A percentile compares a stretch with the other conserved stretches of the same genome.
phyloP scores from a whole-genome alignment of 2,888 invertebrate species.

The Philereme transversata region DNA sequence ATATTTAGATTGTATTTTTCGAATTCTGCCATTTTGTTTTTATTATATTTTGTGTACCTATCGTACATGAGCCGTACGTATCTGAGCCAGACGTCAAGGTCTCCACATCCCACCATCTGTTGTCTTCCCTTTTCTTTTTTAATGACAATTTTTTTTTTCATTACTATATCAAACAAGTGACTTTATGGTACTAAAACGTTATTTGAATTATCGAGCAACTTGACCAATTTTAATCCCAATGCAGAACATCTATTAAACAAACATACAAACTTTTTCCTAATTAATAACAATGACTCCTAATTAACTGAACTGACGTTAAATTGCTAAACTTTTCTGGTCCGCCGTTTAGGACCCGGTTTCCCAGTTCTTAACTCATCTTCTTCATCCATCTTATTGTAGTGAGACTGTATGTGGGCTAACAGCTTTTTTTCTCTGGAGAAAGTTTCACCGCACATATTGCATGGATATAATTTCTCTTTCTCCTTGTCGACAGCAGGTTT shows the following conservation, averaged over 20 bases:
- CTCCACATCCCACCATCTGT: too few relatives aligned
- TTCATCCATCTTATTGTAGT: slow-evolving; percentile 71
- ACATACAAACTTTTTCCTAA: slow-evolving; percentile 7
- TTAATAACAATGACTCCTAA: slow-evolving; percentile 10
- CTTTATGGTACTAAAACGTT: too few relatives aligned
- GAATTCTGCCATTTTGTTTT: too few relatives aligned
- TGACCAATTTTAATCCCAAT: too few relatives aligned
- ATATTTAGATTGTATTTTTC: too few relatives aligned
- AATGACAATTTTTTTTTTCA: too few relatives aligned
- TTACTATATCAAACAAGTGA: too few relatives aligned
- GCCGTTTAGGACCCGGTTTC: slow-evolving; percentile 43
- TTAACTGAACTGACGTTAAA: slow-evolving; percentile 9
- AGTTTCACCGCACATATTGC: slow-evolving; percentile 69
- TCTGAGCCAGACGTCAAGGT: too few relatives aligned
- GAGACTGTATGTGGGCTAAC: slow-evolving; percentile 70
- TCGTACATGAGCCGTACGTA: too few relatives aligned
- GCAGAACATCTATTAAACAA: neutral
- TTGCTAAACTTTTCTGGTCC: slow-evolving; percentile 42
- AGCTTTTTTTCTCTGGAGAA: slow-evolving; percentile 76
- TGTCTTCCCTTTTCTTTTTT: too few relatives aligned
- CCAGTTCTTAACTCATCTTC: slow-evolving; percentile 57
- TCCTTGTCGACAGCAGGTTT: slow-evolving; percentile 46
- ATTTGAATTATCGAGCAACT: too few relatives aligned
- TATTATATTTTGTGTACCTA: too few relatives aligned
- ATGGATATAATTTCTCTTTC: slow-evolving; percentile 56